Evolutionary conservation across 1,140 invertebrate genomes (phyloP).

Genomic region (Drosophila rhopaloa): DNA sequence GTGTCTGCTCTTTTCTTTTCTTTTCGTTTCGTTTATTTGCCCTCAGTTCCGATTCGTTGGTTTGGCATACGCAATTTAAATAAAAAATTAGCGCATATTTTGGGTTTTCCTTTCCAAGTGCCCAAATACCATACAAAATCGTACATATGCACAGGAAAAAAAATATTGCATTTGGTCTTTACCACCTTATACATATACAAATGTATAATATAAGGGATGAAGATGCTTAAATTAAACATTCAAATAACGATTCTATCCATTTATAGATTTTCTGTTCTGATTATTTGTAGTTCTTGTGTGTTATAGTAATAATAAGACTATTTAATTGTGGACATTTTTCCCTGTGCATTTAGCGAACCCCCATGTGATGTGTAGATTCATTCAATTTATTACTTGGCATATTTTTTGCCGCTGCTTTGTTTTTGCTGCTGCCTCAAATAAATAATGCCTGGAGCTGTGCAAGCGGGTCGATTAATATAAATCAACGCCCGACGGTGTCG

Average conservation of each 20-base stretch:
- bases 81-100: conserved; percentile 65
- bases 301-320: too few species aligned
- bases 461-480: conserved; percentile 77
- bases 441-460: conserved; percentile 72
- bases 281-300: too few species aligned
- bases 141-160: not conserved
- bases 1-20: conserved; percentile 16
- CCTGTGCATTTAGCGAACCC: not conserved
- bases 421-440: conserved; percentile 62
- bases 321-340: not conserved
- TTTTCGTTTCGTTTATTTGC: conserved; percentile 8
- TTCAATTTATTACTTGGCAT: conserved; percentile 77
- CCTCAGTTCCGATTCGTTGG: conserved; percentile 58
- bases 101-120: conserved; percentile 39
- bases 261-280: too few species aligned
- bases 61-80: conserved; percentile 68
- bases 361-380: conserved; percentile 48
- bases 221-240: too few species aligned
- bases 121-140: conserved; percentile 26
- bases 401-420: conserved; percentile 60
- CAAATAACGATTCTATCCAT: too few species aligned
- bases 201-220: too few species aligned
- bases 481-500: conserved; percentile 76
- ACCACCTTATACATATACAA: not conserved
- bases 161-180: not conserved